A percentile compares a stretch with the other conserved stretches of the same genome.
These are phyloP conservation scores for Trachops cirrhosus DNA, from an alignment of 2,797 vertebrate species.

Conservation along the genomic window DNA sequence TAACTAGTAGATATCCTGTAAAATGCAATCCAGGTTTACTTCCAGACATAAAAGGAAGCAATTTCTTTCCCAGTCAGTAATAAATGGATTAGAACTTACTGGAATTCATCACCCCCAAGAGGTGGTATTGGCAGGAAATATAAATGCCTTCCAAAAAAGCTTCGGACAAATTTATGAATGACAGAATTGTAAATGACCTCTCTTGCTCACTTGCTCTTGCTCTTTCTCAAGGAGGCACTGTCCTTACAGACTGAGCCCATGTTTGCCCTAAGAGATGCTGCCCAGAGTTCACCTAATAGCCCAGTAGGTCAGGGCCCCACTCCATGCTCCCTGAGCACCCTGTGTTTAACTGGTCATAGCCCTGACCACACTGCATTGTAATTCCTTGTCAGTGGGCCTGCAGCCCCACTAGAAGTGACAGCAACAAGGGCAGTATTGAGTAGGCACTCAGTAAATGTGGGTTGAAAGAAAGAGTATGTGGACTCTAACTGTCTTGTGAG, in stretches of 20 bases:
- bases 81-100: slow-evolving; percentile 66
- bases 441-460: neutral
- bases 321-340: neutral
- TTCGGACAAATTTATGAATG: slow-evolving; percentile 68
- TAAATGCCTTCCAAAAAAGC: slow-evolving; percentile 65
- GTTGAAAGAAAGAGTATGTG: neutral
- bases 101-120: slow-evolving; percentile 74
- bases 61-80: slow-evolving; percentile 69
- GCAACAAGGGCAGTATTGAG: neutral
- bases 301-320: neutral
- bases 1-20: neutral
- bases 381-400: neutral
- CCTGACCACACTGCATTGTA: neutral
- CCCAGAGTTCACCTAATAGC: neutral
- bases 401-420: neutral
- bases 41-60: slow-evolving; percentile 68
- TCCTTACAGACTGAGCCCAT: neutral
- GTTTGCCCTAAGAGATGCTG: neutral
- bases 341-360: neutral
- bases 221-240: neutral
- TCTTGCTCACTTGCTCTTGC: neutral
- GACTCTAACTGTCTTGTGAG: neutral
- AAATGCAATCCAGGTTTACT: slow-evolving; percentile 59
- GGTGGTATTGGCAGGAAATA: slow-evolving; percentile 64
- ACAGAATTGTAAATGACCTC: slow-evolving; percentile 61